Base-by-base conservation (phyloP, 2,888 invertebrate species). In the Xylota segnis region DNA sequence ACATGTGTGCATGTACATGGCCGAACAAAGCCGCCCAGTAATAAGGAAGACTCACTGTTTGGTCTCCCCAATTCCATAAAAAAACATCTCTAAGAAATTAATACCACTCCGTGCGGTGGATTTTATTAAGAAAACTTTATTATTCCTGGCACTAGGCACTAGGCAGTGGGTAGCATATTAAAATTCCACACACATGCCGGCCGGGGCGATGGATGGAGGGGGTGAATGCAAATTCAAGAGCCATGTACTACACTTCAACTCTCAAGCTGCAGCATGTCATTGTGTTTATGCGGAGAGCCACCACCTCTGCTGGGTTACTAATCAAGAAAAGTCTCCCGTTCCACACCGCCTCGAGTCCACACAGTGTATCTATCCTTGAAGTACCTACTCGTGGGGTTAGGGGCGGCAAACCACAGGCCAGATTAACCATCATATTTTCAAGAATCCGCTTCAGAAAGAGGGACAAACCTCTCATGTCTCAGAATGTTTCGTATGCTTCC, bases 61-160 rank as follows among this genome's bases (percentile, higher is more conserved):
- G 43, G 34, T 6, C 29, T 10, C 47, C 47, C 14, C 50, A 10
- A 23, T 14, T 43, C 12, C 52, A 70, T 45, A 32, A 34, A 14
- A 27, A 50, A 37, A 58, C 37, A 54, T 7, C 37, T 61, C 16
- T 32, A 37, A 61, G 40, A 34, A 70, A 66, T 66, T 59, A 63
- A 32, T 63, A 74, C 34, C 45, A 5, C 43, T 66, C 5, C 66
- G 37, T 78, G 74, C 47, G 72, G 52, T 61, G 68, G 58, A 74
- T 72, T 59, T 37, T 71, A 71, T 77, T 52, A 65, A 63, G 34
- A 63, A 27, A 23, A 14, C 47, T 54, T 83, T 74, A 75, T 74
- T 83, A 83, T 83, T 83, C 83, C 63, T 50, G 45, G 6, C 83
- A 79, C 72, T 63, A n/a, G 45, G 6, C 83, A 79, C 72, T 63